Conservation (phyloP, 92 coral and sea anemone genomes). For the Phenganax marumi region DNA sequence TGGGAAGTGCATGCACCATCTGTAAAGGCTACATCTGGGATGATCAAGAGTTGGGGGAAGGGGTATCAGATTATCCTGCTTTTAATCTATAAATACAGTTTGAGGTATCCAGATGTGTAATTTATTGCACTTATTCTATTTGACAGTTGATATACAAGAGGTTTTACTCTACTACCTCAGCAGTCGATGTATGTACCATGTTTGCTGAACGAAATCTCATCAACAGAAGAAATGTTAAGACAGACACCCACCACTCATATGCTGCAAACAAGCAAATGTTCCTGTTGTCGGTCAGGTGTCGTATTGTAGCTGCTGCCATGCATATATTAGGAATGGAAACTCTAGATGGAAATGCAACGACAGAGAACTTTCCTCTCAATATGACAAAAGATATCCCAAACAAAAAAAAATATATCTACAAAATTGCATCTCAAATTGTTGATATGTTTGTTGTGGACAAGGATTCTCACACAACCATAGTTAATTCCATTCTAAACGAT, state of each 20-base stretch:
- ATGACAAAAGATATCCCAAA: slow-evolving; percentile 18
- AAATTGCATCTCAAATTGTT: slow-evolving; percentile 30
- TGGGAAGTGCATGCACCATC: too few relatives aligned
- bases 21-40: too few relatives aligned
- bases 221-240: slow-evolving; percentile 54
- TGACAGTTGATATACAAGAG: slow-evolving; percentile 27
- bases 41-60: too few relatives aligned
- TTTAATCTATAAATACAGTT: too few relatives aligned
- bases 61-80: too few relatives aligned
- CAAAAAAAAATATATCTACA: slow-evolving; percentile 19
- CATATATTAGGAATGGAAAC: slow-evolving; percentile 26
- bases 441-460: slow-evolving; percentile 35
- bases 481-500: slow-evolving; percentile 35
- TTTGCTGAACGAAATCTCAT: slow-evolving; percentile 53
- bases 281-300: slow-evolving; percentile 29
- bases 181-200: slow-evolving; percentile 44
- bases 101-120: too few relatives aligned
- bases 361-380: slow-evolving; percentile 12
- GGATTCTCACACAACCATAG: slow-evolving; percentile 19
- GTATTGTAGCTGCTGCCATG: slow-evolving; percentile 51
- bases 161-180: slow-evolving; percentile 41
- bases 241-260: slow-evolving; percentile 46
- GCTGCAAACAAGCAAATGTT: slow-evolving; percentile 59
- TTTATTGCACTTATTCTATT: background rate
- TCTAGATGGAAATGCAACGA: slow-evolving; percentile 32